Evolutionary conservation across 2,113 vertebrate genomes (phyloP).

Genomic region (Clarias macrocephalus): DNA sequence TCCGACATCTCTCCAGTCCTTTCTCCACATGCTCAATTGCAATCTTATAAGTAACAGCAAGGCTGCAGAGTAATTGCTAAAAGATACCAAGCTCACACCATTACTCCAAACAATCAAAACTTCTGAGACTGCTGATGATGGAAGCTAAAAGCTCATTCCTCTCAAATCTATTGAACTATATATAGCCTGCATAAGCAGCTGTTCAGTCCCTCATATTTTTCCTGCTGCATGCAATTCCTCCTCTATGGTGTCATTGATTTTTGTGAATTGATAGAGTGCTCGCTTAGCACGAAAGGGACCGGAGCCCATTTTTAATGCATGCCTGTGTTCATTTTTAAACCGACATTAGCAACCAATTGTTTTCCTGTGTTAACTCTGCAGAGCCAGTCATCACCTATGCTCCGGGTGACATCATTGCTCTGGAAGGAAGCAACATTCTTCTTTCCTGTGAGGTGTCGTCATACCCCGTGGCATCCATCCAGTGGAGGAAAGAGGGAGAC

Average conservation of each 20-base stretch:
- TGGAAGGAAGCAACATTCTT: conserved; percentile 58
- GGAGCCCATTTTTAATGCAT: conserved; percentile 25
- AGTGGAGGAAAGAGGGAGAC: conserved; percentile 60
- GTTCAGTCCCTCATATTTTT: conserved; percentile 32
- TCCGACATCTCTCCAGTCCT: neutral
- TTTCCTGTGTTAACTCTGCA: conserved; percentile 36
- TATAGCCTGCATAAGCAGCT: conserved; percentile 26
- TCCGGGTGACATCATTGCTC: conserved; percentile 48
- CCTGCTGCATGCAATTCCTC: conserved; percentile 13
- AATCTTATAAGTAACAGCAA: conserved; percentile 9
- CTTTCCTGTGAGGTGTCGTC: conserved; percentile 61
- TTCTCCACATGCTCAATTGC: neutral
- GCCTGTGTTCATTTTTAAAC: conserved; percentile 7
- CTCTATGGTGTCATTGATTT: conserved; percentile 41
- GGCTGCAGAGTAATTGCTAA: neutral
- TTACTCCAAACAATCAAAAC: neutral
- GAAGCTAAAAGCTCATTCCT: conserved; percentile 21
- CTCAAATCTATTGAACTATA: conserved; percentile 32
- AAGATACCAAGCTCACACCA: neutral
- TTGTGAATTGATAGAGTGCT: conserved; percentile 40
- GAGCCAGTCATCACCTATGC: conserved; percentile 57
- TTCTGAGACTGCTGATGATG: neutral
- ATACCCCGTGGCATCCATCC: conserved; percentile 57
- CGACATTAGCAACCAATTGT: neutral
- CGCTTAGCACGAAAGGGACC: conserved; percentile 26